Evolutionary conservation across 2,797 vertebrate species (phyloP).

Genomic region (Avahi laniger): DNA sequence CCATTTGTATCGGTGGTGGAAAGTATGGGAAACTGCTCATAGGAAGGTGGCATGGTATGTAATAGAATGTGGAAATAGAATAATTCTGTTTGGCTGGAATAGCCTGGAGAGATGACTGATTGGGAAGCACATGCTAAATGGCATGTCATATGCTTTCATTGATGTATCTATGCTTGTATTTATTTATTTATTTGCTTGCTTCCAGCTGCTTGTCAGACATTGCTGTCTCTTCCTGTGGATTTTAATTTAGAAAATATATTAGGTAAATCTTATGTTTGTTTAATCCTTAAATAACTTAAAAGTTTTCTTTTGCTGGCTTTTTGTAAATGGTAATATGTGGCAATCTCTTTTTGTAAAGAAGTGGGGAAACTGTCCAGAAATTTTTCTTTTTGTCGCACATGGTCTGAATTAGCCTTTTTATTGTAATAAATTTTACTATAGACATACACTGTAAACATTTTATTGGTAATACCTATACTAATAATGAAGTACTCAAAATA

Average conservation of each 20-base stretch:
- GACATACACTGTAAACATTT: background rate
- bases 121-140: background rate
- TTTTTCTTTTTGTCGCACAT: constrained; percentile 27
- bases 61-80: background rate
- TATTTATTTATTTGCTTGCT: constrained; percentile 48
- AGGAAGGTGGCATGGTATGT: background rate
- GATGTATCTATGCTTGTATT: constrained; percentile 56
- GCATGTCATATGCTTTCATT: background rate
- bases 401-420: constrained; percentile 13
- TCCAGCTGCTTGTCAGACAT: constrained; percentile 94
- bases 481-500: background rate
- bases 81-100: background rate
- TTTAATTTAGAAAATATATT: constrained; percentile 96
- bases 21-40: background rate
- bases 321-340: constrained; percentile 17
- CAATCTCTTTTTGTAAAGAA: constrained; percentile 6
- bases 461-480: background rate
- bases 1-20: background rate
- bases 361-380: background rate
- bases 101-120: background rate
- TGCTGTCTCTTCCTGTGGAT: constrained; percentile 93
- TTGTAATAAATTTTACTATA: background rate
- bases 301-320: constrained; percentile 28
- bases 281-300: constrained; percentile 52
- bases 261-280: constrained; percentile 85